Percentiles rank a stretch among this genome's conserved stretches.
phyloP scores from a whole-genome alignment of 2,888 invertebrate species.

The Ophion ellenae region DNA sequence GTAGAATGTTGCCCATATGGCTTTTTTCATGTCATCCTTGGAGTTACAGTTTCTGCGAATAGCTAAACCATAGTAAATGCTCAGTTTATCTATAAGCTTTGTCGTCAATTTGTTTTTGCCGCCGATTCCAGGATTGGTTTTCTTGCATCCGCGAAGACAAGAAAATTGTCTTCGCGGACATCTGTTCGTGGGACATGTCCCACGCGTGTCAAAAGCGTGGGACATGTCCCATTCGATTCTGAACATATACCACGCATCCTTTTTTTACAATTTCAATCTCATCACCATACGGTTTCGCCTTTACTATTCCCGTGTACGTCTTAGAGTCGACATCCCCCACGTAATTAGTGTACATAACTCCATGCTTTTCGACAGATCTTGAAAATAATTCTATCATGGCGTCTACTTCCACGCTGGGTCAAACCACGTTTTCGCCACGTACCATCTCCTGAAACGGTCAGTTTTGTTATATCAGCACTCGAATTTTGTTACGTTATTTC shows the following conservation, averaged over 20 bases:
- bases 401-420: slow-evolving; percentile 49
- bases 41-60: slow-evolving; percentile 23
- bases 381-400: slow-evolving; percentile 51
- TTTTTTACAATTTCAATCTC: no score
- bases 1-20: slow-evolving; percentile 68
- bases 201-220: no score
- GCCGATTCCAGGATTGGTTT: slow-evolving; percentile 41
- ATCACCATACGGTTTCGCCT: no score
- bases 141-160: slow-evolving; percentile 38
- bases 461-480: no score
- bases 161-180: background rate
- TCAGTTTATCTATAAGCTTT: slow-evolving; percentile 49
- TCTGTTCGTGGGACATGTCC: background rate
- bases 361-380: slow-evolving; percentile 50
- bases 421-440: no score
- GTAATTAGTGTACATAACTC: slow-evolving; percentile 55
- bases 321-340: slow-evolving; percentile 60
- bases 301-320: slow-evolving; percentile 40
- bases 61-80: background rate
- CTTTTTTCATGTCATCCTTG: slow-evolving; percentile 56
- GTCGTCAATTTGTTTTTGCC: slow-evolving; percentile 46
- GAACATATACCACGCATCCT: background rate
- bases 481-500: no score
- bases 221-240: slow-evolving; percentile 15
- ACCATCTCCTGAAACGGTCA: no score